Conservation (phyloP, 2,113 vertebrate genomes). For the Pan paniscus region DNA sequence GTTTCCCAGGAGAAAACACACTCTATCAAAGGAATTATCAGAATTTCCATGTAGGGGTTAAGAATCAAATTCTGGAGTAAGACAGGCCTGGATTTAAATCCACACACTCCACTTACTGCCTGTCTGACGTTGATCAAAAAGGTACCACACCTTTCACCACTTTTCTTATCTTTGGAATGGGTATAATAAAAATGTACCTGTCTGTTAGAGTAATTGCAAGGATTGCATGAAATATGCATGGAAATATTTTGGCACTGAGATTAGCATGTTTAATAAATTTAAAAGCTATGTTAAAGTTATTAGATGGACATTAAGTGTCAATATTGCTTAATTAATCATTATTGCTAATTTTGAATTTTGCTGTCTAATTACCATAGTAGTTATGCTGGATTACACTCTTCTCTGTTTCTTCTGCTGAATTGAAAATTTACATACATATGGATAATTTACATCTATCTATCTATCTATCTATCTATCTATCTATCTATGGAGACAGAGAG, state of each 20-base stretch:
- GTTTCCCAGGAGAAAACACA: not conserved
- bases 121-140: not conserved
- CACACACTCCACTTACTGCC: not conserved
- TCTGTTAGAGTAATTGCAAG: not conserved
- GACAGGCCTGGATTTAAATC: not conserved
- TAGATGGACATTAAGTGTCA: not conserved
- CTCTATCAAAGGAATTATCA: not conserved
- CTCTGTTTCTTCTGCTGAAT: not conserved
- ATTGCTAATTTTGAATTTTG: conserved; percentile 17
- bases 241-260: not conserved
- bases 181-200: not conserved
- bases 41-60: not conserved
- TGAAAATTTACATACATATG: fast-evolving
- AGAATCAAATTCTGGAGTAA: not conserved
- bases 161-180: not conserved
- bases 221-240: not conserved
- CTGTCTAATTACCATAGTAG: not conserved
- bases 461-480: too few relatives aligned
- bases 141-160: not conserved
- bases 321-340: conserved; percentile 4
- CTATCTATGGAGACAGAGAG: not conserved
- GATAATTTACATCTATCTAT: too few relatives aligned
- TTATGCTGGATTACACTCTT: not conserved
- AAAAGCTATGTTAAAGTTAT: not conserved
- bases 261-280: not conserved